A percentile compares a stretch with the other conserved stretches of the same genome.
Conservation (phyloP, 23 tunicate species). For the Phallusia fumigata region DNA sequence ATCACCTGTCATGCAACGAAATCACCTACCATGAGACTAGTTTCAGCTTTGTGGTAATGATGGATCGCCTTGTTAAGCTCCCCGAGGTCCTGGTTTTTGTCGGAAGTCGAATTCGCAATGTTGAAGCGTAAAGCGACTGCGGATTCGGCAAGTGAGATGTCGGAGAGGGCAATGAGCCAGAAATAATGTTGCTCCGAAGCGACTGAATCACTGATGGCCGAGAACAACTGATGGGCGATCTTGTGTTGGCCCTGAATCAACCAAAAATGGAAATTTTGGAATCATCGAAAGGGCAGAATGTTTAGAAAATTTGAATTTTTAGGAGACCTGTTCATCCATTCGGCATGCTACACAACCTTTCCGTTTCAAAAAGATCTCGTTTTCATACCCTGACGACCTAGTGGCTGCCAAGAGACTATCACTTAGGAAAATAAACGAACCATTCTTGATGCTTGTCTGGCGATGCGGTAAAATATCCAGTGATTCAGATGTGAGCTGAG, state of each 20-base stretch:
- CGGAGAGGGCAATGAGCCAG: slow-evolving; percentile 70
- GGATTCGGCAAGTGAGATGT: slow-evolving; percentile 68
- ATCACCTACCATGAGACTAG: not conserved
- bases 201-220: slow-evolving; percentile 38
- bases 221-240: slow-evolving; percentile 46
- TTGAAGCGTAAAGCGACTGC: not conserved
- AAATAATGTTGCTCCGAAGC: slow-evolving; percentile 84
- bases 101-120: not conserved
- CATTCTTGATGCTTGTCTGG: slow-evolving; percentile 90
- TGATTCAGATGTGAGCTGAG: slow-evolving; percentile 35
- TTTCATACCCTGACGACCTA: no score
- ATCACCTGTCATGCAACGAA: no score
- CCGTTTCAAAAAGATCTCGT: no score
- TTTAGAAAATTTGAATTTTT: no score
- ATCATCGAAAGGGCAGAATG: no score
- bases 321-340: no score
- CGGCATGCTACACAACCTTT: no score
- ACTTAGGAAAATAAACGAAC: slow-evolving; percentile 22
- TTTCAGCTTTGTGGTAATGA: slow-evolving; percentile 60
- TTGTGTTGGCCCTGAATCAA: slow-evolving; percentile 72
- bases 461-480: slow-evolving; percentile 90
- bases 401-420: no score
- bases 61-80: slow-evolving; percentile 44
- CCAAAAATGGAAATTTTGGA: no score
- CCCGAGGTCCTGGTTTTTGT: not conserved